A percentile compares a stretch with the other conserved stretches of the same genome.
phyloP scores from a whole-genome alignment of 2,888 invertebrate genomes.

The Phania funesta region DNA sequence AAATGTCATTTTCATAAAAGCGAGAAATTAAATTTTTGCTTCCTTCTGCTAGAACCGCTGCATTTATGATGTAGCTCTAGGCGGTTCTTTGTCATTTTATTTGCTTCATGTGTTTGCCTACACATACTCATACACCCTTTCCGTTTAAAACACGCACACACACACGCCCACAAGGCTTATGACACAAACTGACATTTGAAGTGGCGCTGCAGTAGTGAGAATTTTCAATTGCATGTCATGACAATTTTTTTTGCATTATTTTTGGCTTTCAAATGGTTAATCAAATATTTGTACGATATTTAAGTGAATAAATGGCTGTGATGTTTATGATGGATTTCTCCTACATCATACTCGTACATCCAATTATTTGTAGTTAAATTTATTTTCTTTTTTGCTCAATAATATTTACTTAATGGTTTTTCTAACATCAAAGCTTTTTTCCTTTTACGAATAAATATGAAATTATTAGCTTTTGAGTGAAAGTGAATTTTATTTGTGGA shows the following conservation, averaged over 20 bases:
- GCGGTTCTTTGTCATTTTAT: constrained; percentile 3
- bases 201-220: not conserved
- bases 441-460: constrained; percentile 7
- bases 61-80: not conserved
- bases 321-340: constrained; percentile 24
- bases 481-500: not conserved
- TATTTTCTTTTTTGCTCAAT: not conserved
- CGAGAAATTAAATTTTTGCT: constrained; percentile 9
- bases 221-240: not conserved
- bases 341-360: constrained; percentile 1
- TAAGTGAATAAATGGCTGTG: constrained; percentile 49
- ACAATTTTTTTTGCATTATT: constrained; percentile 3
- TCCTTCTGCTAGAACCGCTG: not conserved
- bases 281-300: constrained; percentile 56
- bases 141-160: not conserved
- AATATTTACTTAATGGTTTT: constrained; percentile 25
- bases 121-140: not conserved
- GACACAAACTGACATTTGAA: constrained; percentile 18
- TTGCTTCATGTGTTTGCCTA: not conserved
- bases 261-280: constrained; percentile 53
- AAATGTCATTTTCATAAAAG: constrained; percentile 25
- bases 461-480: constrained; percentile 15
- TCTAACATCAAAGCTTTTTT: constrained; percentile 33
- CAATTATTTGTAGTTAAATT: constrained; percentile 17
- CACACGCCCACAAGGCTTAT: constrained; percentile 1